A percentile compares a stretch with the other conserved stretches of the same genome.
Conservation (phyloP, 2,113 vertebrate species). For the Corythaixoides concolor region DNA sequence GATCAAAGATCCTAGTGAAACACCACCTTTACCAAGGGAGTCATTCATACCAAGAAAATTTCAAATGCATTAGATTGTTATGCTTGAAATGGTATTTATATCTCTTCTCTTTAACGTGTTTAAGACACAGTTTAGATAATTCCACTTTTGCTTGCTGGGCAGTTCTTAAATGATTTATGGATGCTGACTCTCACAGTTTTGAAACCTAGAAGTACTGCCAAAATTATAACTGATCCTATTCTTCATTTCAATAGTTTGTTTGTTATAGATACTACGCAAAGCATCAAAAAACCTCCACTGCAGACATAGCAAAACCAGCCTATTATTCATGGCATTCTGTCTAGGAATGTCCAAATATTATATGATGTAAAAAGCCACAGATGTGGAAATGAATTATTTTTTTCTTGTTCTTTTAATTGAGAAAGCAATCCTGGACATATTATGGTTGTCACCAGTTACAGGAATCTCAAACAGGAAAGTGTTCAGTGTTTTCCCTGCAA, state of each 20-base stretch:
- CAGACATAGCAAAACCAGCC: not conserved
- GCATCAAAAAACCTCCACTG: not conserved
- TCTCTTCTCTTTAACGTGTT: not conserved
- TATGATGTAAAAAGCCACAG: not conserved
- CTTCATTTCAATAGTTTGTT: slow-evolving; percentile 44
- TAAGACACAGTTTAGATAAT: slow-evolving; percentile 26
- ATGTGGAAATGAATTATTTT: not conserved
- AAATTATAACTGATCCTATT: slow-evolving; percentile 8
- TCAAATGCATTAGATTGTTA: not conserved
- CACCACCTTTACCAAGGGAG: not conserved
- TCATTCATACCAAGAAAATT: not conserved
- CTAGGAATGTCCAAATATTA: not conserved
- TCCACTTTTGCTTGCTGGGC: slow-evolving; percentile 43
- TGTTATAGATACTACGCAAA: slow-evolving; percentile 12
- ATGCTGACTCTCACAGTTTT: not conserved
- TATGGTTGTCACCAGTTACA: not conserved
- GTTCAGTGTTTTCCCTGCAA: not conserved
- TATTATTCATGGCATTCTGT: not conserved
- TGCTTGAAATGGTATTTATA: not conserved
- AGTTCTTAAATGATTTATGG: slow-evolving; percentile 46
- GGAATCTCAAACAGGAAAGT: not conserved
- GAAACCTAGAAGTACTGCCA: slow-evolving; percentile 9
- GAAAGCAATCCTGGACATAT: not conserved
- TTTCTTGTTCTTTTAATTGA: not conserved
- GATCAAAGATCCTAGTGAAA: not conserved